Conservation (phyloP, 2,888 invertebrate genomes). For the Apodemia mormo region DNA sequence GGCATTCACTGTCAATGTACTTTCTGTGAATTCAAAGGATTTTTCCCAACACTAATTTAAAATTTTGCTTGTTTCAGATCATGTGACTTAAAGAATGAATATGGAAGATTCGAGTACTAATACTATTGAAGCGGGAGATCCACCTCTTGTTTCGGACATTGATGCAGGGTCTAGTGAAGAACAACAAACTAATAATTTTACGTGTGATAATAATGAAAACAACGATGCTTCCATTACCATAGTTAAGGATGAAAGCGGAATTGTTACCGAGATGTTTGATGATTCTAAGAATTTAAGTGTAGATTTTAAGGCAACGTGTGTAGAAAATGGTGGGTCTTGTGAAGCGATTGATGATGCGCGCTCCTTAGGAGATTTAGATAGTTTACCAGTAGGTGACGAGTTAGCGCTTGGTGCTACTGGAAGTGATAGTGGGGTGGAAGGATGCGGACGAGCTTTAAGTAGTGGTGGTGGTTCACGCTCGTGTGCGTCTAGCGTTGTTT, state of each 20-base stretch:
- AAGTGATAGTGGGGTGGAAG: constrained; percentile 91
- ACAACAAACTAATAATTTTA: constrained; percentile 40
- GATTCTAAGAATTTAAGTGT: constrained; percentile 45
- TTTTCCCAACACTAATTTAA: constrained; percentile 20
- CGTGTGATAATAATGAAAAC: constrained; percentile 39
- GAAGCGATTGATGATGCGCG: constrained; percentile 70
- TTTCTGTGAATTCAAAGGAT: not conserved
- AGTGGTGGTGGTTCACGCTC: constrained; percentile 86
- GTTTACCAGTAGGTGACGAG: constrained; percentile 70
- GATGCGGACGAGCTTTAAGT: constrained; percentile 86
- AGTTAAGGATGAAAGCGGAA: constrained; percentile 54
- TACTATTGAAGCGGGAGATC: constrained; percentile 44
- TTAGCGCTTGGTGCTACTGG: constrained; percentile 82
- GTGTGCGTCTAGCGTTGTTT: constrained; percentile 89
- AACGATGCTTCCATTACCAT: constrained; percentile 43
- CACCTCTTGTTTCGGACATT: constrained; percentile 46
- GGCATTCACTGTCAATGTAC: constrained; percentile 44
- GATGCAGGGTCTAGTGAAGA: constrained; percentile 44
- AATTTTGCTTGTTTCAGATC: constrained; percentile 68
- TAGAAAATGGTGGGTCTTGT: constrained; percentile 53
- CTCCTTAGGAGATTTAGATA: constrained; percentile 68
- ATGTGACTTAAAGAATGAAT: constrained; percentile 61
- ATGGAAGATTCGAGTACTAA: constrained; percentile 65
- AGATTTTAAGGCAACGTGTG: constrained; percentile 52
- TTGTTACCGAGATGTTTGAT: constrained; percentile 48